A percentile compares a stretch with the other conserved stretches of the same genome.
Conservation (phyloP, 1,140 invertebrate genomes). For the Cydia amplana region DNA sequence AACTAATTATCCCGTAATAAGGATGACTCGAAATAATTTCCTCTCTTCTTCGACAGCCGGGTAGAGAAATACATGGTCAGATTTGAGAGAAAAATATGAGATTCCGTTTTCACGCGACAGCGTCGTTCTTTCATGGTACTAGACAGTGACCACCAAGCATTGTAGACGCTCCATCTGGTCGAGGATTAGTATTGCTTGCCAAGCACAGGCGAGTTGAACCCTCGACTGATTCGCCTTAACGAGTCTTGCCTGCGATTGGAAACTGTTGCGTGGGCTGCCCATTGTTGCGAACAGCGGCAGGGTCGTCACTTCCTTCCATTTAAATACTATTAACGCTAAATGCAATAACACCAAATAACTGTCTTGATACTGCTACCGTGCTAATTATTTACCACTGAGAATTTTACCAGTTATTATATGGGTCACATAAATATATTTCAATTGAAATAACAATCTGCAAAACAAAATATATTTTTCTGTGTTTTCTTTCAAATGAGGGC, state of each 20-base stretch:
- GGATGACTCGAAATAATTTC: too few relatives aligned
- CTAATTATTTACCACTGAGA: not conserved
- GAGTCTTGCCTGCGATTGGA: slow-evolving; percentile 5
- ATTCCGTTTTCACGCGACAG: too few relatives aligned
- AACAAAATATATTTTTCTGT: too few relatives aligned
- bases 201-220: not conserved
- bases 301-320: slow-evolving; percentile 32
- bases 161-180: not conserved
- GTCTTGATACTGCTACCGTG: not conserved
- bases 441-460: too few relatives aligned
- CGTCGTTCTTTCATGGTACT: too few relatives aligned
- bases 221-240: not conserved
- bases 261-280: slow-evolving; percentile 23
- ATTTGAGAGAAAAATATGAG: too few relatives aligned
- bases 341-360: slow-evolving; percentile 28
- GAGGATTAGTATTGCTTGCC: not conserved
- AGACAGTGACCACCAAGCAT: too few relatives aligned
- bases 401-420: not conserved
- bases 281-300: slow-evolving; percentile 27
- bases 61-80: too few relatives aligned
- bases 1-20: too few relatives aligned
- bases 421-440: not conserved
- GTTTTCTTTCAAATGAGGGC: too few relatives aligned
- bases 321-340: slow-evolving; percentile 16
- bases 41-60: too few relatives aligned